phyloP scores from a whole-genome alignment of 2,113 vertebrate genomes.

The Pseudorhombus dupliciocellatus region DNA sequence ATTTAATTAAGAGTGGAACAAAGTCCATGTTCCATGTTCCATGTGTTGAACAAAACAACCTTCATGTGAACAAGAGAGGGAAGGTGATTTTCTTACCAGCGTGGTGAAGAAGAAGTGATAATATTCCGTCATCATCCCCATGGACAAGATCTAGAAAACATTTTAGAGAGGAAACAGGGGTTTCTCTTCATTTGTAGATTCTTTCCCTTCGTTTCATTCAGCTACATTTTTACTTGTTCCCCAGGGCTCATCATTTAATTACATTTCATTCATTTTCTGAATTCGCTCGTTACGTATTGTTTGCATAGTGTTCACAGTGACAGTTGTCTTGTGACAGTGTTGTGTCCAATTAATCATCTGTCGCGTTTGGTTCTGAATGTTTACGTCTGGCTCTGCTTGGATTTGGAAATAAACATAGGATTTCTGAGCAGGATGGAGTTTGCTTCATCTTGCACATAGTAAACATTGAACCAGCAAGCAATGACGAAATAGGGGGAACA shows the following conservation, averaged over 20 bases:
- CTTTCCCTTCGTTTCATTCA: neutral
- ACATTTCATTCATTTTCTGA: slow-evolving; percentile 11
- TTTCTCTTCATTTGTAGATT: neutral
- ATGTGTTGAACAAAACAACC: neutral
- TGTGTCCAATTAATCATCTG: slow-evolving; percentile 46
- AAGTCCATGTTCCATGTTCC: neutral
- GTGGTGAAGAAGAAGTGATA: slow-evolving; percentile 99
- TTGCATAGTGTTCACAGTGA: slow-evolving; percentile 10
- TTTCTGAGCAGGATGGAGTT: slow-evolving; percentile 51
- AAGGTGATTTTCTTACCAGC: slow-evolving; percentile 84
- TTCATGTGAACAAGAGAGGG: neutral
- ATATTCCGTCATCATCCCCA: slow-evolving; percentile 99
- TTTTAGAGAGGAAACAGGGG: neutral
- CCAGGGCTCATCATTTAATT: neutral
- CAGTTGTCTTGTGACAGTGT: slow-evolving; percentile 31
- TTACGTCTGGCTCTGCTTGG: slow-evolving; percentile 43
- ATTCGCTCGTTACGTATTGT: slow-evolving; percentile 24
- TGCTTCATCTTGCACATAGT: slow-evolving; percentile 47
- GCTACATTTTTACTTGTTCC: neutral
- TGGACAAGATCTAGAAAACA: slow-evolving; percentile 88
- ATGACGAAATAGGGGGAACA: neutral
- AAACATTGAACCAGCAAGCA: slow-evolving; percentile 44
- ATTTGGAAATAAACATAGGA: slow-evolving; percentile 51
- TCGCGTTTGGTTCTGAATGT: slow-evolving; percentile 45
- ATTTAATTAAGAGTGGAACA: slow-evolving; percentile 27